These are phyloP conservation scores for Callospermophilus lateralis DNA, from an alignment of 2,113 vertebrate species.

Conservation along the genomic window DNA sequence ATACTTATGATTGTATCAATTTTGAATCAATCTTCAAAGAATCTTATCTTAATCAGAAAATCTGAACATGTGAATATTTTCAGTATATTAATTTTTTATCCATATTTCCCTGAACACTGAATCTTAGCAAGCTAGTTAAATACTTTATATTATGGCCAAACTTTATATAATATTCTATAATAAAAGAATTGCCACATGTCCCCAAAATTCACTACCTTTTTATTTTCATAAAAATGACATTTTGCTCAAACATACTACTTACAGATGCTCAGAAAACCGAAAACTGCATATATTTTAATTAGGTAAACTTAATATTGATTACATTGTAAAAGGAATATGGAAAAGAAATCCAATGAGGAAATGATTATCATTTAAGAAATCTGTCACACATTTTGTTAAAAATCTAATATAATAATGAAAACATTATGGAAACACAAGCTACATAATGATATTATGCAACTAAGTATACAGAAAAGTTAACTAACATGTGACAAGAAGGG, in stretches of 20 bases:
- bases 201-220: background rate
- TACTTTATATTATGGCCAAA: background rate
- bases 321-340: background rate
- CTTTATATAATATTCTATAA: background rate
- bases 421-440: background rate
- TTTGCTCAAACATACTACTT: conserved; percentile 42
- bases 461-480: background rate
- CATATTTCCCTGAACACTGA: background rate
- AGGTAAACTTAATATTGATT: background rate
- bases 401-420: background rate
- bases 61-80: background rate
- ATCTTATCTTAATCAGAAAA: background rate
- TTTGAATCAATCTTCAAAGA: conserved; percentile 39
- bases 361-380: background rate
- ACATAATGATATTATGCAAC: background rate
- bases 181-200: background rate
- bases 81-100: background rate
- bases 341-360: background rate
- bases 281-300: background rate
- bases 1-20: background rate
- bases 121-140: background rate
- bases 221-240: background rate
- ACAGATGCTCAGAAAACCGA: background rate
- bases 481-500: background rate
- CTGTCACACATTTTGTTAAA: background rate